phyloP scores from a whole-genome alignment of 2,888 invertebrate species.

The Drosophila emarginata region DNA sequence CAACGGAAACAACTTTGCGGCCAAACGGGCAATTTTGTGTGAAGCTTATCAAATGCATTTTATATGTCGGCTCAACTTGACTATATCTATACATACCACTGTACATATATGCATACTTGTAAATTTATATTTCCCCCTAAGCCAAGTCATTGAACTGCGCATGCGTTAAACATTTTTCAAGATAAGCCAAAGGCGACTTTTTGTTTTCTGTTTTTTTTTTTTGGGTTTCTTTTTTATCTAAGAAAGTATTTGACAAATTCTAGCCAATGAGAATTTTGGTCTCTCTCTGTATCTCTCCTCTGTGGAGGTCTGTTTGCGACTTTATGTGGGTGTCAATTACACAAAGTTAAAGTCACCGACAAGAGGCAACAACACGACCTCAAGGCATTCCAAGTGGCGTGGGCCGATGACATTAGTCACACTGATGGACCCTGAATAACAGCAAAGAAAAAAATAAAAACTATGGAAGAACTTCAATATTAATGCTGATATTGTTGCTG shows the following conservation, averaged over 20 bases:
- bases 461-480: conserved; percentile 42
- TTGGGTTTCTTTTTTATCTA: conserved; percentile 49
- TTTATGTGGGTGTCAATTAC: conserved; percentile 79
- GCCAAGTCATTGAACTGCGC: conserved; percentile 66
- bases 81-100: conserved; percentile 38
- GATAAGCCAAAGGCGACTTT: conserved; percentile 59
- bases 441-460: background rate
- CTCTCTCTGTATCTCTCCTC: conserved; percentile 29
- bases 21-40: conserved; percentile 38
- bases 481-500: too few relatives aligned
- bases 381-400: conserved; percentile 53
- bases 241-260: conserved; percentile 57
- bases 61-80: conserved; percentile 30
- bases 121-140: conserved; percentile 44
- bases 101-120: background rate
- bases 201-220: conserved; percentile 29
- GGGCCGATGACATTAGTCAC: conserved; percentile 75
- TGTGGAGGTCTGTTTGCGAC: conserved; percentile 28
- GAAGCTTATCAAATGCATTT: conserved; percentile 72
- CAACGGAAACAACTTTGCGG: conserved; percentile 62
- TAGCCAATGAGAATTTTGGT: conserved; percentile 28
- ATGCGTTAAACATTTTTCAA: conserved; percentile 51
- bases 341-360: conserved; percentile 24
- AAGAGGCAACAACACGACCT: conserved; percentile 33
- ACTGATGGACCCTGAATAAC: conserved; percentile 28